phyloP scores from a whole-genome alignment of 2,797 vertebrate genomes.

The Coendou prehensilis region DNA sequence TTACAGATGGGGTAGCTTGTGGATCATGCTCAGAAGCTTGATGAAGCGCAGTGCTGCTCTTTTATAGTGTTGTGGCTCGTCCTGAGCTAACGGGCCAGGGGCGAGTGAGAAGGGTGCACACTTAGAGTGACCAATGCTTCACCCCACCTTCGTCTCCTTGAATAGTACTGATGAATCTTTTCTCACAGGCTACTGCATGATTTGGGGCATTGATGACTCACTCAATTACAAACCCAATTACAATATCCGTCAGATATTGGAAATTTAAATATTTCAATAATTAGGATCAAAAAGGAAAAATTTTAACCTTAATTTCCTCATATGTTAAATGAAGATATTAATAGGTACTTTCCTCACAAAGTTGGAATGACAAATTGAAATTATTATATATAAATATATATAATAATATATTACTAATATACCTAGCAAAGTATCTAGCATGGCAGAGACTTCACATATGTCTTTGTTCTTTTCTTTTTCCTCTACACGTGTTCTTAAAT shows the following conservation, averaged over 20 bases:
- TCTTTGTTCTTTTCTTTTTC: neutral
- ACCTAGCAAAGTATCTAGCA: neutral
- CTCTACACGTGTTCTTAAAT: neutral
- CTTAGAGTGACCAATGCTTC: neutral
- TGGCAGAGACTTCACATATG: neutral
- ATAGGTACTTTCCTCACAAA: neutral
- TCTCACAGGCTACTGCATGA: neutral
- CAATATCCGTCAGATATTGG: neutral
- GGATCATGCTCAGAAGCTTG: neutral
- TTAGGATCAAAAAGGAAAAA: neutral
- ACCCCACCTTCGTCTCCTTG: neutral
- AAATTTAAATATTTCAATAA: neutral
- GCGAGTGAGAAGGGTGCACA: neutral
- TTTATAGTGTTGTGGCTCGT: neutral
- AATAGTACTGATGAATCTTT: neutral
- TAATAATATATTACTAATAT: neutral
- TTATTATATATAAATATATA: neutral
- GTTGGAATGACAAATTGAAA: neutral
- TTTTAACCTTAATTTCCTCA: neutral
- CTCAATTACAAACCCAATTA: neutral
- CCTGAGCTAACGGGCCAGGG: neutral
- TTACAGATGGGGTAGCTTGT: neutral
- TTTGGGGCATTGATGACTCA: neutral
- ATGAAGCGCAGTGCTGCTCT: neutral
- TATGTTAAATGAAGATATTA: neutral